Percentiles rank a stretch among this genome's conserved stretches.
These are phyloP conservation scores for Ormyrus pomaceus DNA, from an alignment of 2,888 invertebrate species.

Conservation along the genomic window DNA sequence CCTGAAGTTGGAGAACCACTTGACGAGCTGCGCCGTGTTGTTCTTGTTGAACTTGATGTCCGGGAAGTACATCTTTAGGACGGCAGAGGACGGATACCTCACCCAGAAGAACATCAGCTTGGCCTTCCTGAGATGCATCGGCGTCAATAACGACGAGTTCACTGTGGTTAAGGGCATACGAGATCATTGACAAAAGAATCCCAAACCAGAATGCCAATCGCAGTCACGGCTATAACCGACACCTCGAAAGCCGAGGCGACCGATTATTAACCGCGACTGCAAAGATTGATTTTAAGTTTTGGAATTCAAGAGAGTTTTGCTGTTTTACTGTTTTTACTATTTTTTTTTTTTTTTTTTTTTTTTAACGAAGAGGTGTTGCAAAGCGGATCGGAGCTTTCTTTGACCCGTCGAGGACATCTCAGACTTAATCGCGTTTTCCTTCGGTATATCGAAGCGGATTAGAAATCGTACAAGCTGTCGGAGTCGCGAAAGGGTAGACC, in stretches of 20 bases:
- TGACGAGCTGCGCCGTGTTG: conserved; percentile 99
- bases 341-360: too few species aligned
- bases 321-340: too few species aligned
- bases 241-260: too few species aligned
- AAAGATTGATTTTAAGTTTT: conserved; percentile 34
- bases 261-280: conserved; percentile 23
- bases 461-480: conserved; percentile 74
- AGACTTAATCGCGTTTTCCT: conserved; percentile 72
- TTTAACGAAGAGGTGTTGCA: not conserved
- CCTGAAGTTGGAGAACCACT: conserved; percentile 99
- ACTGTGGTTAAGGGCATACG: conserved; percentile 86
- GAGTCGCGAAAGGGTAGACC: conserved; percentile 59
- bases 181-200: conserved; percentile 54
- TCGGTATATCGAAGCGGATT: conserved; percentile 72
- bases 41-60: conserved; percentile 99
- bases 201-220: conserved; percentile 20
- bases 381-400: conserved; percentile 26
- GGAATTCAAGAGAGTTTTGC: conserved; percentile 12
- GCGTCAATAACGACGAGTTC: conserved; percentile 97
- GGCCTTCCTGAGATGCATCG: conserved; percentile 99
- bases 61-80: conserved; percentile 99
- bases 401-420: conserved; percentile 63
- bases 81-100: conserved; percentile 98
- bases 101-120: conserved; percentile 99
- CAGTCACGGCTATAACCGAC: conserved; percentile 19